Percentiles rank a stretch among this genome's conserved stretches.
Evolutionary conservation across 1,140 invertebrate genomes (phyloP).

Genomic region (Scylla paramamosain): DNA sequence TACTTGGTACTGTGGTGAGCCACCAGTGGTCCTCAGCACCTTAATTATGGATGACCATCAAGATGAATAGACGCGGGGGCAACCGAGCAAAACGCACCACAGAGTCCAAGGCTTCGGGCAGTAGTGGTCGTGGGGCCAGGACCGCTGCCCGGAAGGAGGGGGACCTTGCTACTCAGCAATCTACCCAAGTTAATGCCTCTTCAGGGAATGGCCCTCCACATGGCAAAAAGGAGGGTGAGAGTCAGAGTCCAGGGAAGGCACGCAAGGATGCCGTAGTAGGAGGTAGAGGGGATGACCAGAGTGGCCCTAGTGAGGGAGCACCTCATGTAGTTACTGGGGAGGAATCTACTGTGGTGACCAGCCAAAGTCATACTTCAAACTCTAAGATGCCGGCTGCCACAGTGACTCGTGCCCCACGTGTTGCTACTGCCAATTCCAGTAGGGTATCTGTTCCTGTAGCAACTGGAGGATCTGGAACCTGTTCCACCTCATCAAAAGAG

Average conservation of each 20-base stretch:
- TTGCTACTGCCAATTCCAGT: conserved; percentile 59
- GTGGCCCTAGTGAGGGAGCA: conserved; percentile 29
- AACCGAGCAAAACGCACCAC: conserved; percentile 71
- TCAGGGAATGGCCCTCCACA: conserved; percentile 46
- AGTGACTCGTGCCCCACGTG: conserved; percentile 48
- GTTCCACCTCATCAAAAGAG: conserved; percentile 50
- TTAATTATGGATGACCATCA: conserved; percentile 71
- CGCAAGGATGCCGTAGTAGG: conserved; percentile 37
- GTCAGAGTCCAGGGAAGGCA: conserved; percentile 44
- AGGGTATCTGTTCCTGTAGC: conserved; percentile 42
- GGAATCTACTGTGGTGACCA: conserved; percentile 40
- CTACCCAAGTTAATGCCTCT: conserved; percentile 25
- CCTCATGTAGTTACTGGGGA: conserved; percentile 24
- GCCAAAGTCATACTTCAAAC: background rate
- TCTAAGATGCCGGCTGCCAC: conserved; percentile 69
- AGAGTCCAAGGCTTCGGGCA: conserved; percentile 68
- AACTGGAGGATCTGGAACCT: conserved; percentile 43
- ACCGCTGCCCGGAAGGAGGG: conserved; percentile 64
- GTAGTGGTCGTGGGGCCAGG: conserved; percentile 58
- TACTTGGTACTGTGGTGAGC: conserved; percentile 67
- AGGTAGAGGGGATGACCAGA: conserved; percentile 45
- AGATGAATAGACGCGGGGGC: conserved; percentile 72
- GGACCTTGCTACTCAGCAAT: conserved; percentile 43
- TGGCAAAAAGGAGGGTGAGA: conserved; percentile 58
- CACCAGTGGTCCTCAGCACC: conserved; percentile 65